phyloP scores from a whole-genome alignment of 2,797 vertebrate genomes.

The Columba guinea region DNA sequence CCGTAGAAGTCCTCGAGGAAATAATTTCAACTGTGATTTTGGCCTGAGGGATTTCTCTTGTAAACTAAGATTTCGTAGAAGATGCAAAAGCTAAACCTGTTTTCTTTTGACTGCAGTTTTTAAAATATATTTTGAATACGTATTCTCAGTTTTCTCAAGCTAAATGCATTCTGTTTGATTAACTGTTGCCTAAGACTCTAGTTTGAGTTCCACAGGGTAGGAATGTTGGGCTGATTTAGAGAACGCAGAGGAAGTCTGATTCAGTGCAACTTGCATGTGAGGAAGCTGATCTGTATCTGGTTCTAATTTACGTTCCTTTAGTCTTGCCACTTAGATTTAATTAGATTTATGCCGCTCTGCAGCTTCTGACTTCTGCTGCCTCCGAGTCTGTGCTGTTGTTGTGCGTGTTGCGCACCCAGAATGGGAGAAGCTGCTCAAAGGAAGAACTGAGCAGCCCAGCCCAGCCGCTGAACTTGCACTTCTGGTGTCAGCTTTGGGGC shows the following conservation, averaged over 20 bases:
- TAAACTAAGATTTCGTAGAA: background rate
- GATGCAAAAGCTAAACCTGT: background rate
- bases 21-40: background rate
- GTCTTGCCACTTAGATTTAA: constrained; percentile 36
- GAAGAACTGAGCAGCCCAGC: background rate
- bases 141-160: background rate
- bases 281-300: constrained; percentile 34
- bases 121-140: background rate
- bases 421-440: background rate
- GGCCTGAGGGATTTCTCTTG: background rate
- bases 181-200: background rate
- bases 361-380: background rate
- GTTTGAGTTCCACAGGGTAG: background rate
- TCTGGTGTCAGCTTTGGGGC: background rate
- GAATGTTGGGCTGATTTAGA: background rate
- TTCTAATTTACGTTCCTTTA: constrained; percentile 56
- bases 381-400: background rate
- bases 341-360: constrained; percentile 49
- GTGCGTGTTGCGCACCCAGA: background rate
- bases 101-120: background rate
- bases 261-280: background rate
- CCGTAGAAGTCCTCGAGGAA: background rate
- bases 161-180: background rate
- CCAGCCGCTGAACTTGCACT: background rate
- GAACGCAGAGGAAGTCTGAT: constrained; percentile 2